These are phyloP conservation scores for Frieseomelitta varia DNA, from an alignment of 1,140 invertebrate genomes.

Conservation along the genomic window DNA sequence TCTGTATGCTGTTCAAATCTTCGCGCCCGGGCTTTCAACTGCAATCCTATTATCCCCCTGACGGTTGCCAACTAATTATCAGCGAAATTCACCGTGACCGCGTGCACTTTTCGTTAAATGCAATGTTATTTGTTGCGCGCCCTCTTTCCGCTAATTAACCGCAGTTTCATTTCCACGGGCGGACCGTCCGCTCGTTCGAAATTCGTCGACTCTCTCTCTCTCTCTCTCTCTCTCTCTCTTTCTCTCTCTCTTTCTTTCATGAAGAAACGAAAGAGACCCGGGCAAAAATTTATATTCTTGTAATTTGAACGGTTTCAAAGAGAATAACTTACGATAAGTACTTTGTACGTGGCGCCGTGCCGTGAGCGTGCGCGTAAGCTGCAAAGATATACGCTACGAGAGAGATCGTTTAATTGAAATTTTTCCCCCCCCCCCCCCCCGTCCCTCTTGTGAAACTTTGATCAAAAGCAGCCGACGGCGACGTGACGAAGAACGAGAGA, in stretches of 20 bases:
- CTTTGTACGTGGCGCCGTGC: background rate
- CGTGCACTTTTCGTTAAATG: background rate
- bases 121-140: background rate
- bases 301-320: constrained; percentile 10
- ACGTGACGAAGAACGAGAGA: background rate
- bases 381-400: too few relatives aligned
- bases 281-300: background rate
- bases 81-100: background rate
- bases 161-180: too few relatives aligned
- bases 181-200: too few relatives aligned
- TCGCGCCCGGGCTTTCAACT: background rate
- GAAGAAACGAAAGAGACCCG: too few relatives aligned
- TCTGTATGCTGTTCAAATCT: background rate
- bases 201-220: background rate
- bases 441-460: background rate
- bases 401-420: constrained; percentile 23
- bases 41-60: background rate
- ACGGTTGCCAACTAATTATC: background rate
- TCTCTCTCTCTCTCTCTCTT: too few relatives aligned
- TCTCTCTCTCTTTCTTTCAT: too few relatives aligned
- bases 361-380: background rate
- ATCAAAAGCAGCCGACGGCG: constrained; percentile 14
- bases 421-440: background rate
- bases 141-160: background rate
- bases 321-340: background rate